phyloP scores from a whole-genome alignment of 2,797 vertebrate species.

The Okamejei kenojei region DNA sequence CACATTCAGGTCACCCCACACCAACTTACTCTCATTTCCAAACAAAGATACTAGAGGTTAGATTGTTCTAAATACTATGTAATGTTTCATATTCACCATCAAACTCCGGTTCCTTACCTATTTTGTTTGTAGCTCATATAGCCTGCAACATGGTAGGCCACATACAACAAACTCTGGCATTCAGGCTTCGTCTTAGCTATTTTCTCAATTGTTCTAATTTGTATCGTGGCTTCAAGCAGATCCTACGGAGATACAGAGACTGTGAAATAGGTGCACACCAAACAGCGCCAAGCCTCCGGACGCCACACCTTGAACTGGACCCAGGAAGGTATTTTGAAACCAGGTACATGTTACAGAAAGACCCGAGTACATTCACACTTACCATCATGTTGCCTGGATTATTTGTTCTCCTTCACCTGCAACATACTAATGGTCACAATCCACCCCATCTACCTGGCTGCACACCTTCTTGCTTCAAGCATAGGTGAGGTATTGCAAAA shows the following conservation, averaged over 20 bases:
- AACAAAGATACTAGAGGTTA: background rate
- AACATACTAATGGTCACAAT: background rate
- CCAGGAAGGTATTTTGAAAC: background rate
- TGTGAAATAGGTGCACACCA: conserved; percentile 36
- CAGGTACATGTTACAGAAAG: background rate
- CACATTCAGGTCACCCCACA: background rate
- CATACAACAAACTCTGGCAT: conserved; percentile 50
- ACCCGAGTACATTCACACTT: background rate
- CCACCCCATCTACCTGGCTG: background rate
- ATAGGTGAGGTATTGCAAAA: background rate
- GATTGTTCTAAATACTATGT: background rate
- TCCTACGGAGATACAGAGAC: conserved; percentile 45
- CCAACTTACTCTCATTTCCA: background rate
- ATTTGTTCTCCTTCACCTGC: background rate
- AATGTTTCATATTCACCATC: background rate
- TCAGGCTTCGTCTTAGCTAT: conserved; percentile 49
- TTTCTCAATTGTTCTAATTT: conserved; percentile 51
- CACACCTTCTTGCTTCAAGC: background rate
- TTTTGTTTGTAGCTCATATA: conserved; percentile 50
- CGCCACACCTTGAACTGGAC: background rate
- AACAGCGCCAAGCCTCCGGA: background rate
- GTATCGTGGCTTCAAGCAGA: conserved; percentile 48
- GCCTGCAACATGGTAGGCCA: conserved; percentile 50
- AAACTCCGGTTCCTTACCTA: conserved; percentile 46
- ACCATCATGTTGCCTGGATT: background rate